A percentile compares a stretch with the other conserved stretches of the same genome.
Conservation (phyloP, 2,888 invertebrate species). For the Perizoma flavofasciatum region DNA sequence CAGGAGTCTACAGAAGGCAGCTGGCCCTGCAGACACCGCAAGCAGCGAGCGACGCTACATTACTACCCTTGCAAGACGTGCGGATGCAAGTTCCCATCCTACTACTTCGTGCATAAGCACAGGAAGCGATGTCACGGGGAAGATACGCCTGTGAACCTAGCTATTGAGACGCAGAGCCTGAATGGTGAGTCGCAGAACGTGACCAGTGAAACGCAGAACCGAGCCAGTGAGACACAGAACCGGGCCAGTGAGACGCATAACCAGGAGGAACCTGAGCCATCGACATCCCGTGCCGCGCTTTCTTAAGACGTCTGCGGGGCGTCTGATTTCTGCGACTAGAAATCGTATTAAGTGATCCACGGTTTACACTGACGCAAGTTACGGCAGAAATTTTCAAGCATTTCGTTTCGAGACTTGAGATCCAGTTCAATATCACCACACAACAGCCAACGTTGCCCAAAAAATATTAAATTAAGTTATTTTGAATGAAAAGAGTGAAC, state of each 20-base stretch:
- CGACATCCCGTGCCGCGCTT: conserved; percentile 56
- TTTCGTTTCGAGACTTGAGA: too few relatives aligned
- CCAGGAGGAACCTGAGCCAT: conserved; percentile 49
- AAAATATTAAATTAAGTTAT: too few relatives aligned
- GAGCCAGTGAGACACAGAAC: conserved; percentile 23
- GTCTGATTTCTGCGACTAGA: too few relatives aligned
- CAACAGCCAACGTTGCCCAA: too few relatives aligned
- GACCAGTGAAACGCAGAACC: neutral
- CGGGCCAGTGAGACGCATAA: conserved; percentile 11
- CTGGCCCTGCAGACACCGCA: conserved; percentile 94
- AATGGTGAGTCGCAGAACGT: neutral
- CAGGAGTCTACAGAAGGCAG: conserved; percentile 84
- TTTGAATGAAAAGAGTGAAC: too few relatives aligned
- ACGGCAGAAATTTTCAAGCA: too few relatives aligned
- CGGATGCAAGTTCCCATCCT: conserved; percentile 95
- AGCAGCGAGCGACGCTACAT: conserved; percentile 90
- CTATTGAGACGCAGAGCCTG: conserved; percentile 31
- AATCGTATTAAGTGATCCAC: too few relatives aligned
- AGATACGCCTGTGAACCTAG: conserved; percentile 59
- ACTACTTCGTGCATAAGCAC: conserved; percentile 97
- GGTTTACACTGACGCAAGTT: too few relatives aligned
- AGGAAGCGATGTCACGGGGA: conserved; percentile 92
- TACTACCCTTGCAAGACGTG: conserved; percentile 97
- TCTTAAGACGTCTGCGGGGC: conserved; percentile 8
- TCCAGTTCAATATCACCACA: too few relatives aligned